Percentiles rank a stretch among this genome's conserved stretches.
These are phyloP conservation scores for Nematopogon swammerdamellus DNA, from an alignment of 2,888 invertebrate species.

Conservation along the genomic window DNA sequence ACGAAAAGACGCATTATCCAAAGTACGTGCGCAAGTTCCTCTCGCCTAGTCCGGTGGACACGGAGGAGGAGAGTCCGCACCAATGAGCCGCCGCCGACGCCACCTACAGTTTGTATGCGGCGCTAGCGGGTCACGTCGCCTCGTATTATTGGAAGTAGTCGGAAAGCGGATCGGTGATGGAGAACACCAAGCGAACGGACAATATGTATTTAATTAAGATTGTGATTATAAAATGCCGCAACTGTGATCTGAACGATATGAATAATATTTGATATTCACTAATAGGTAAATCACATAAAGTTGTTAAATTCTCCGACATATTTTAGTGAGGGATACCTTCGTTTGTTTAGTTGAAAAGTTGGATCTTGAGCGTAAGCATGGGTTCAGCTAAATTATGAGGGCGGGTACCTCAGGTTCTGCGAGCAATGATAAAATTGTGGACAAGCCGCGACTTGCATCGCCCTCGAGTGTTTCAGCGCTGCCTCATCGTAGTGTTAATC, in stretches of 20 bases:
- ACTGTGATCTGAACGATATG: conserved; percentile 60
- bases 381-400: too few species aligned
- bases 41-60: conserved; percentile 82
- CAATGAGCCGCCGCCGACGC: conserved; percentile 36
- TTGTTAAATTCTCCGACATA: background rate
- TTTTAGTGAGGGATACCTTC: background rate
- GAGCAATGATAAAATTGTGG: too few species aligned
- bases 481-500: too few species aligned
- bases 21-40: conserved; percentile 88
- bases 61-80: conserved; percentile 77
- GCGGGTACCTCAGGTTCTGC: too few species aligned
- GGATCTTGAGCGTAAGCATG: background rate
- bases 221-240: conserved; percentile 55
- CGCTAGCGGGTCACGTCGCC: background rate
- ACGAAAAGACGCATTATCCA: conserved; percentile 90
- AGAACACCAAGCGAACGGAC: conserved; percentile 44
- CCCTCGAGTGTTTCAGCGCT: too few species aligned
- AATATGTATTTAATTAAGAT: conserved; percentile 54
- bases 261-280: conserved; percentile 58
- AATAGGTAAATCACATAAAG: conserved; percentile 31
- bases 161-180: conserved; percentile 37
- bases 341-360: background rate
- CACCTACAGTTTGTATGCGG: background rate
- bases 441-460: too few species aligned
- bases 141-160: conserved; percentile 29